Conservation (phyloP, 2,113 vertebrate species). For the Candoia aspera region DNA sequence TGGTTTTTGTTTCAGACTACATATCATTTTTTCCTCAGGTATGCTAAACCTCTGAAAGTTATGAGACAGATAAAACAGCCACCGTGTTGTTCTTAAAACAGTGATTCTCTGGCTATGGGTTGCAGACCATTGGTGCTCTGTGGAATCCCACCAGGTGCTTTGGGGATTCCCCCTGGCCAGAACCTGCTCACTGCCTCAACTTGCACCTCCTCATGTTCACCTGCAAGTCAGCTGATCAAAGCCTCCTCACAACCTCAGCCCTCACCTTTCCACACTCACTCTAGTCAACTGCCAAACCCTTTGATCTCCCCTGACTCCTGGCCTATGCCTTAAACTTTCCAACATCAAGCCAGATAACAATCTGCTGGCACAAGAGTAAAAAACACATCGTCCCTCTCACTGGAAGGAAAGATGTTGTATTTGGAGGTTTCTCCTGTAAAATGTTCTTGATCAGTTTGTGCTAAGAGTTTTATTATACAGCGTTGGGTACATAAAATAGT, state of each 20-base stretch:
- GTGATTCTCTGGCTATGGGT: not conserved
- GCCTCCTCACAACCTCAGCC: not conserved
- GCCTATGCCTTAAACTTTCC: not conserved
- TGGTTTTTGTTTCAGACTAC: not conserved
- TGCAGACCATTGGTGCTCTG: not conserved
- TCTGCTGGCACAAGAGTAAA: not conserved
- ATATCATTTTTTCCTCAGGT: not conserved
- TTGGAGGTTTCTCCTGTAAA: not conserved
- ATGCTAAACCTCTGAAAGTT: not conserved
- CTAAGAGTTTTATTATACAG: not conserved
- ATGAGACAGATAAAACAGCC: not conserved
- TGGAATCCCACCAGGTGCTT: not conserved
- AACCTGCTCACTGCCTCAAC: not conserved
- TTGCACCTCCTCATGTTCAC: not conserved
- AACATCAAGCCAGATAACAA: not conserved
- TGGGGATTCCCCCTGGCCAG: not conserved
- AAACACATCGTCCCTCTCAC: not conserved
- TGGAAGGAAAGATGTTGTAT: not conserved
- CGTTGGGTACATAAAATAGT: not conserved
- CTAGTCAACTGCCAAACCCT: not conserved
- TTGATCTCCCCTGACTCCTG: not conserved
- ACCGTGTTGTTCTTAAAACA: not conserved
- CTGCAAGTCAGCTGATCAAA: not conserved
- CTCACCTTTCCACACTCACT: not conserved
- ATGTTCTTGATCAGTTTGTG: not conserved